Evolutionary conservation across 2,888 invertebrate species (phyloP).

Genomic region (Ptilodon capucinus): DNA sequence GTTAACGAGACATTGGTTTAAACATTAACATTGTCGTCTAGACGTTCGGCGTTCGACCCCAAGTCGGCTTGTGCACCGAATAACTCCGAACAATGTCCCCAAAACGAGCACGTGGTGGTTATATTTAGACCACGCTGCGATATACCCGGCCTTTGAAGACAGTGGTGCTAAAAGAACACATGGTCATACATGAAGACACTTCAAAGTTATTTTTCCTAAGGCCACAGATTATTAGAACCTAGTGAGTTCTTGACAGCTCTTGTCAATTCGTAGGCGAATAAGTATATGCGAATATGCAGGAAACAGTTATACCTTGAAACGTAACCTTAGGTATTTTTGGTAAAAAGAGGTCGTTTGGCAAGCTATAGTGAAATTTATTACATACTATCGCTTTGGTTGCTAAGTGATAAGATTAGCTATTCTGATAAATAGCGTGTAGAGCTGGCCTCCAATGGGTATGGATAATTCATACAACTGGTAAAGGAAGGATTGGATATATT

Average conservation of each 20-base stretch:
- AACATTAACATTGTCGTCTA: constrained; percentile 43
- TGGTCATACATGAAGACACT: constrained; percentile 1
- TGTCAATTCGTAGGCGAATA: constrained; percentile 7
- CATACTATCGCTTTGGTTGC: constrained; percentile 20
- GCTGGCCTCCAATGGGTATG: background rate
- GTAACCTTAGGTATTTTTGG: background rate
- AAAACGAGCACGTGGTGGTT: constrained; percentile 63
- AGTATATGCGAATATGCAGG: constrained; percentile 8
- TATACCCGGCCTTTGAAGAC: constrained; percentile 7
- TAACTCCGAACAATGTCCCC: constrained; percentile 55
- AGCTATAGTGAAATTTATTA: background rate
- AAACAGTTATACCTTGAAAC: constrained; percentile 25
- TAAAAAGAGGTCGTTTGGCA: background rate
- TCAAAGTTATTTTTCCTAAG: constrained; percentile 1
- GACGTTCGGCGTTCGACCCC: constrained; percentile 63
- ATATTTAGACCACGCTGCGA: constrained; percentile 52
- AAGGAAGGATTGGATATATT: background rate
- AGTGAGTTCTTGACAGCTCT: too few relatives aligned
- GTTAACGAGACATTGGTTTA: constrained; percentile 13
- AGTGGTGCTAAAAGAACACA: constrained; percentile 9
- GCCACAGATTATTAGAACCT: constrained; percentile 1
- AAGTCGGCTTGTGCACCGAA: constrained; percentile 51
- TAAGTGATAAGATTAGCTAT: constrained; percentile 32
- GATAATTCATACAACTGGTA: background rate
- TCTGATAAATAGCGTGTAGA: constrained; percentile 11